Base-by-base conservation (phyloP, 1,140 invertebrate species). In the Ctenoplectra terminalis region DNA sequence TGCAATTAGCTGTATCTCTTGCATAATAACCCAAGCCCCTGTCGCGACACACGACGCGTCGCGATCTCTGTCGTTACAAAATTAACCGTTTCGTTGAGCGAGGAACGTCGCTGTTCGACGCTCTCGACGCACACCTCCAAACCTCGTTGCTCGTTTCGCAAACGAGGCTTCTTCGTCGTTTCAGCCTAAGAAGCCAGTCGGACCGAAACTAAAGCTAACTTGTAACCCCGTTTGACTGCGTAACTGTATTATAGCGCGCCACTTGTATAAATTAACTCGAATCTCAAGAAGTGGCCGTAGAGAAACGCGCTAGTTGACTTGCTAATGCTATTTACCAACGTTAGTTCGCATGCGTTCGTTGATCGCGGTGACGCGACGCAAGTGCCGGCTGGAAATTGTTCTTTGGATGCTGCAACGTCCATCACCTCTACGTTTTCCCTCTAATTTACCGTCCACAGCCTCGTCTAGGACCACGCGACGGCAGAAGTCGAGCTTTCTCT, bases 201-300 rank as follows among this genome's bases (percentile, higher is more conserved):
- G 52, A 79, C 83, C 75, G 80, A 89, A 90, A 87, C 89, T 92
- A 89, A 91, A 91, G 89, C 87, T 90, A 91, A 91, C 88, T 79
- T 87, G 90, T 90, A 87, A 83, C 87, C 77, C 52, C 81, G 84
- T 84, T 69, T 87, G 90, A 89, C 91, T 88, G 83, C 88, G 90
- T 92, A 92, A 92, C 90, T 90, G 86, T 86, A 88, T 91, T 91
- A 90, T 84, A 87, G 72, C 80, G 87, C 86, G 84, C 88, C 89
- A 92, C 92, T 92, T 90, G 92, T 92, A 92, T 92, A 92, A 92
- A 92, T 92, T 92, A 92, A 91, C 91, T 90, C 70, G 91, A 91
- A 92, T 91, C 91, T 92, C 90, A 91, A 92, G 92, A 92, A 92
- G 90, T 91, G 90, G 85, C 83, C 84, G 82, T 71, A 82, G 84